Base-by-base conservation (phyloP, 2,113 vertebrate species). In the Entomyzon cyanotis region DNA sequence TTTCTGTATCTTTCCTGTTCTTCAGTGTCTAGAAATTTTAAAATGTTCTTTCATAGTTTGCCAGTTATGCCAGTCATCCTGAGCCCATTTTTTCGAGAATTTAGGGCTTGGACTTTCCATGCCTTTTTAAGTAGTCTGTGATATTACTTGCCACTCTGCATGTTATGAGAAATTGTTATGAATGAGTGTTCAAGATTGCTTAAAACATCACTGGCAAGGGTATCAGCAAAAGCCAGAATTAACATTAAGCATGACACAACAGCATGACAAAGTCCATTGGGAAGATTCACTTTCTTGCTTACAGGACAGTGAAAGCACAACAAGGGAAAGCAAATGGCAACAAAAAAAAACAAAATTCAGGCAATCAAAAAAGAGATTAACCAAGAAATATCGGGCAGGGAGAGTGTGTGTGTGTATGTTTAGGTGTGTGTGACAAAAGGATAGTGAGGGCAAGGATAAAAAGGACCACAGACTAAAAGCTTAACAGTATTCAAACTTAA, bases 131-230 rank as follows among this genome's bases (percentile, higher is more conserved):
- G 18, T 16, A 63, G 18, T 63, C 37, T 27, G 17, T 63, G 30
- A 42, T 52, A 78, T 22, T 52, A n/a, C 37, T 28, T 42, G 23
- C 30, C 47, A 63, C 30, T 10, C 50, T 42, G 23, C 2, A 28
- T 30, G 16, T 18, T n/a, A 23, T 2, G 0, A 5, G 22, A 78
- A 63, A 52, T 63, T 52, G 30, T 27, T 50, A 41, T 0, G 0
- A 63, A 42, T 4, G 1, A 33, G 8, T 50, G 35, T 33, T 16
- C 41, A 30, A 52, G 23, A 42, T 52, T 0, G 12, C 41, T 52
- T 63, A 63, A 41, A 77, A 21, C 13, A 10, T 27, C 17, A 41
- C 13, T 41, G 17, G 17, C 35, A 41, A 41, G 8, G 13, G 8
- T 33, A n/a, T 6, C 62, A 39, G 22, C 28, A 50, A 50, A 77